phyloP scores from a whole-genome alignment of 2,797 vertebrate genomes.

The Squalus acanthias region DNA sequence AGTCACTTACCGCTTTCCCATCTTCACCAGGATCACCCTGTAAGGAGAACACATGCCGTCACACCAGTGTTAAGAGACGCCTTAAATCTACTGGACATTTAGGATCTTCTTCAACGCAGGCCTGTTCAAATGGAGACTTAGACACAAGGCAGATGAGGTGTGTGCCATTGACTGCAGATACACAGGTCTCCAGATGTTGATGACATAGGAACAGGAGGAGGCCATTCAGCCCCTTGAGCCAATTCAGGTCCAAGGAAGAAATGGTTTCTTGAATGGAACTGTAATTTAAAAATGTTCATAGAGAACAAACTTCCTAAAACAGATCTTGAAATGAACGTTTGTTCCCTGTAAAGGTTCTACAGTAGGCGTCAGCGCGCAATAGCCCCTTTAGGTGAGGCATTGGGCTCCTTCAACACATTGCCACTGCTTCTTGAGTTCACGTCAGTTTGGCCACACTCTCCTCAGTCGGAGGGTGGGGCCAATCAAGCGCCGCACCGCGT shows the following conservation, averaged over 20 bases:
- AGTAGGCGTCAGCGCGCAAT: background rate
- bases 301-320: background rate
- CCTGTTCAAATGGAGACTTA: background rate
- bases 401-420: too few relatives aligned
- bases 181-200: background rate
- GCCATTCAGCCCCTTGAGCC: background rate
- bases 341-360: background rate
- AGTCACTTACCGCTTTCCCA: conserved; percentile 74
- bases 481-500: background rate
- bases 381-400: background rate
- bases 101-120: background rate
- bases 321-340: background rate
- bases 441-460: background rate
- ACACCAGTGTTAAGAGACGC: background rate
- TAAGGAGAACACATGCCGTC: conserved; percentile 39
- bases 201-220: fast-evolving
- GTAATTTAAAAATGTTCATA: background rate
- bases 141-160: background rate
- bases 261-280: background rate
- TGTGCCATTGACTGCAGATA: too few relatives aligned
- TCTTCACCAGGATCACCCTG: conserved; percentile 92
- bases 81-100: background rate
- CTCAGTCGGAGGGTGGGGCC: background rate
- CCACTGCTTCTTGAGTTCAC: background rate
- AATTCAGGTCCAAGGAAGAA: too few relatives aligned